Conservation (phyloP, 2,797 vertebrate genomes). For the Glyptemys insculpta region DNA sequence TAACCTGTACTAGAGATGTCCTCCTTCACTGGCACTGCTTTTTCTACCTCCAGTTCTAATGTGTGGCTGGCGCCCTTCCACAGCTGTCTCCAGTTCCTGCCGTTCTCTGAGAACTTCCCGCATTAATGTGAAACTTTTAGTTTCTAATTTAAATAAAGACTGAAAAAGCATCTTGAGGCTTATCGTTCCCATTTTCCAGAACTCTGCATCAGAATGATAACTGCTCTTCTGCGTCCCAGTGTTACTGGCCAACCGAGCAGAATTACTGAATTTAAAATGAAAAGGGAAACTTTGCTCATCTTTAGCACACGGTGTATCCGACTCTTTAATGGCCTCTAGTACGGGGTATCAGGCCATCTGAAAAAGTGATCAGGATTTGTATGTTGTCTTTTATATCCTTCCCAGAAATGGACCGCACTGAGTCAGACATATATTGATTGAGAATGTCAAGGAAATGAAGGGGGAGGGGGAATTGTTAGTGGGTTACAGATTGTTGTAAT, state of each 20-base stretch:
- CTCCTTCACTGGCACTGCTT: neutral
- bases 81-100: neutral
- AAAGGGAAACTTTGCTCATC: neutral
- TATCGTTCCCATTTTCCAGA: neutral
- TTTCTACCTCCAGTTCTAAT: neutral
- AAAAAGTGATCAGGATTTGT: neutral
- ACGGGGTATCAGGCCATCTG: neutral
- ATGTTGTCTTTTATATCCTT: conserved; percentile 35
- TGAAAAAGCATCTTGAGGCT: conserved; percentile 9
- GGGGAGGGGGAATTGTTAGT: too few species aligned
- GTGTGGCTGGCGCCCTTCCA: neutral
- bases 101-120: neutral
- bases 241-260: neutral
- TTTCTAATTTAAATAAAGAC: neutral
- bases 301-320: neutral
- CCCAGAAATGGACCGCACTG: conserved; percentile 10
- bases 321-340: neutral
- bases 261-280: conserved; percentile 30
- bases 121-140: neutral
- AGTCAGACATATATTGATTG: conserved; percentile 15
- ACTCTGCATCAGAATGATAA: neutral
- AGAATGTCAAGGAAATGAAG: neutral
- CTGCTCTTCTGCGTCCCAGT: neutral
- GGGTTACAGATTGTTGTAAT: too few species aligned
- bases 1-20: neutral